Conservation (phyloP, 2,888 invertebrate species). For the Drosophila stalkeri region DNA sequence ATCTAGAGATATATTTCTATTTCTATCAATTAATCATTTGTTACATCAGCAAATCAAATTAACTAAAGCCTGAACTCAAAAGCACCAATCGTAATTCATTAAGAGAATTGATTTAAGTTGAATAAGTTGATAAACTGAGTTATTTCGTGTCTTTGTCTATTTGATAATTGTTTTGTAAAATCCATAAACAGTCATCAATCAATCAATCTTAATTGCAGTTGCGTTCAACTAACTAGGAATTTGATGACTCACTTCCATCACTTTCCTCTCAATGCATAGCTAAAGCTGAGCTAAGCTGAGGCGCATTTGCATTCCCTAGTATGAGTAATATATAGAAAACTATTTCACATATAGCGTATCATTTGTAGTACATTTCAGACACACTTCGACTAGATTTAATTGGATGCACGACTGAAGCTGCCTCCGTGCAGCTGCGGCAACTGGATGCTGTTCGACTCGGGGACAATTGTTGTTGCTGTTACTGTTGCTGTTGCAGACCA, state of each 20-base stretch:
- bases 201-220: not conserved
- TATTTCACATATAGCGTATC: not conserved
- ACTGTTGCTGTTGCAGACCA: constrained; percentile 1
- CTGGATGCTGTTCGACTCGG: not conserved
- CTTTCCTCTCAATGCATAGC: not conserved
- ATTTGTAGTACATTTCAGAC: not conserved
- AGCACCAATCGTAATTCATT: not conserved
- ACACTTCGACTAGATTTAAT: constrained; percentile 8
- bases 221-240: not conserved
- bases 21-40: not conserved
- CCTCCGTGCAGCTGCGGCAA: too few species aligned
- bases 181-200: too few species aligned
- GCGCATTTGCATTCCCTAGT: not conserved
- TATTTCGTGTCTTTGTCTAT: not conserved
- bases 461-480: constrained; percentile 10
- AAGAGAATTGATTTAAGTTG: not conserved
- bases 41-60: too few species aligned
- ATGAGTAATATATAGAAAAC: not conserved
- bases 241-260: not conserved
- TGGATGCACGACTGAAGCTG: constrained; percentile 21
- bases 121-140: not conserved
- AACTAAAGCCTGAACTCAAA: not conserved
- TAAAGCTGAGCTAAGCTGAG: not conserved
- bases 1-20: not conserved
- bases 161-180: not conserved